phyloP scores from a whole-genome alignment of 2,888 invertebrate species.

The Eristalis arbustorum region DNA sequence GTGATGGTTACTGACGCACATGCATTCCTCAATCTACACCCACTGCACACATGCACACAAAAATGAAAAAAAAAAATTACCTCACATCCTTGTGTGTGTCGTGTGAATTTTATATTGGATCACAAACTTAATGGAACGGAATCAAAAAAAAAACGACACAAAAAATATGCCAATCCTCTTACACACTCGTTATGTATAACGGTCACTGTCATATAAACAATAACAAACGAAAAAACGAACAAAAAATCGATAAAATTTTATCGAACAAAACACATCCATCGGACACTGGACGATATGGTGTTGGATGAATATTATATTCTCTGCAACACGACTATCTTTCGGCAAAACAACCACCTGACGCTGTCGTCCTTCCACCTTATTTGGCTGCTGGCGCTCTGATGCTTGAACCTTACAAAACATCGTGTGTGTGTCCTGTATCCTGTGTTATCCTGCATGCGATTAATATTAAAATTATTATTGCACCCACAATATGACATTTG shows the following conservation, averaged over 20 bases:
- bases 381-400: constrained; percentile 44
- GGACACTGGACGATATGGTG: constrained; percentile 25
- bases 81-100: not conserved
- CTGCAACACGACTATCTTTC: constrained; percentile 22
- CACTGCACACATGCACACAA: not conserved
- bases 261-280: constrained; percentile 50
- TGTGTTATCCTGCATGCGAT: constrained; percentile 54
- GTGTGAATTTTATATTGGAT: constrained; percentile 49
- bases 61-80: not conserved
- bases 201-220: constrained; percentile 3
- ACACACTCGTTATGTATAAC: not conserved
- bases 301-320: constrained; percentile 20
- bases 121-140: constrained; percentile 57
- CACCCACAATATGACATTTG: constrained; percentile 43
- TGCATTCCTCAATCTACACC: not conserved
- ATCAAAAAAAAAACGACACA: constrained; percentile 46
- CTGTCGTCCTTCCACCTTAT: constrained; percentile 5
- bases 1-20: constrained; percentile 21
- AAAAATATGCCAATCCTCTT: constrained; percentile 17
- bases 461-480: constrained; percentile 49
- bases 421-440: constrained; percentile 25
- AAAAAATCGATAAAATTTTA: constrained; percentile 38
- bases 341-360: constrained; percentile 48
- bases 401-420: constrained; percentile 38
- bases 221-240: not conserved